Base-by-base conservation (phyloP, 1,140 invertebrate species). In the Rhyacophila brunnea region DNA sequence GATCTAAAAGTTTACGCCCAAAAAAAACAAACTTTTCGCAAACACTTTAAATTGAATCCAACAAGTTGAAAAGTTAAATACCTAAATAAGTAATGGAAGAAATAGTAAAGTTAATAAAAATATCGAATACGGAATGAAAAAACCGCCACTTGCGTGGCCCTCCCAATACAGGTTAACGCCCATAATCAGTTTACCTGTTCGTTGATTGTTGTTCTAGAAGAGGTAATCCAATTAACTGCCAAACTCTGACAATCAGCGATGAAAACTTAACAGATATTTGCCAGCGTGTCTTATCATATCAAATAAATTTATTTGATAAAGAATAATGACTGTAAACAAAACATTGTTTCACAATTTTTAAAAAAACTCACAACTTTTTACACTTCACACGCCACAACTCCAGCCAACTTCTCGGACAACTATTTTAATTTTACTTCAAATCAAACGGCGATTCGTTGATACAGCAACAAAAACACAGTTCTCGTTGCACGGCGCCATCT, bases 131-230 rank as follows among this genome's bases (percentile, higher is more conserved):
- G 20, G 17, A 15, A 15, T 38, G 11, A 10, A 49, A 50, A 57
- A 57, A 57, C 46, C 55, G 55, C 34, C 46, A 49, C 55, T 57
- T 38, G 55, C 28, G 55, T 56, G 46, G 20, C 46, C 13, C 55
- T 43, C 55, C 36, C 47, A 32, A 32, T 34, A 57, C 55, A 57
- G 55, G 55, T 57, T 57, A 57, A 57, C 55, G 55, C 55, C 55
- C 55, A 57, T 57, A 57, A 57, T 57, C 46, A 43, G 35, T 57
- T 56, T 57, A 57, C 55, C 55, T 57, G 55, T 57, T 57, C 19
- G 55, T 57, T 57, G 55, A 57, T 57, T 57, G 55, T 48, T 48
- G 46, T 57, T 57, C 35, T 34, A 15, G 36, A 57, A 57, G 55
- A 57, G 55, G 55, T 57, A 57, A 57, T 57, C 55, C 55, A 57